Evolutionary conservation across 1,140 invertebrate genomes (phyloP), one percentile per base, ranked within the genome.

Genomic region (Zophobas atratus): DNA sequence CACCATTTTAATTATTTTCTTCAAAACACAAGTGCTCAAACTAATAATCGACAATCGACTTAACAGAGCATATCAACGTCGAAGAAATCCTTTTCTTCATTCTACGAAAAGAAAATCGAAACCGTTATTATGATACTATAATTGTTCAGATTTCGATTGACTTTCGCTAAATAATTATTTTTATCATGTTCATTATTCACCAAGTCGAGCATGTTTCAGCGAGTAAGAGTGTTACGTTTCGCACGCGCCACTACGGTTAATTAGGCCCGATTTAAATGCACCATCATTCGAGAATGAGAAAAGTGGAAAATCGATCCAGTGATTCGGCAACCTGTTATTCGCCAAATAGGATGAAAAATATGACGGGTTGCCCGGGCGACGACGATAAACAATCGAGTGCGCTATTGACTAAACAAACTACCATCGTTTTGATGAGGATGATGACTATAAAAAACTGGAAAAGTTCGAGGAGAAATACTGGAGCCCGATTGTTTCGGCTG

Each of bases 281-380:
- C 20, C 20, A 20, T 20, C 20, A 20, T 20, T 6, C 49, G 6
- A 8, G 36, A 63, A 41, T 2, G 41, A 67, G 43, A 43, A 67
- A 8, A 46, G 60, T 67, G n/a, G 39, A 41, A 39, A 67, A 43
- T 67, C 60, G 60, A 43, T 51, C 49, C 6, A 51, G 6, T 20
- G 4, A 2, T 43, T 67, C 60, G 39, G 60, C 60, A 67, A 67
- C 60, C 60, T 67, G 60, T 67, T 67, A 67, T 67, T 67, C 60
- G 60, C 60, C 60, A 67, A 67, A 38, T 67, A 67, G 60, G 60
- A 67, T 67, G 39, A 67, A 67, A 67, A 67, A 67, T 63, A 63
- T 63, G 33, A 67, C 38, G 32, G 20, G 60, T 67, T 43, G 38
- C 39, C 20, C 6, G n/a, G 39, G 39, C 60, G 43, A 67, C 60